Conservation (phyloP, 2,888 invertebrate species). For the Ormyrus nitidulus region DNA sequence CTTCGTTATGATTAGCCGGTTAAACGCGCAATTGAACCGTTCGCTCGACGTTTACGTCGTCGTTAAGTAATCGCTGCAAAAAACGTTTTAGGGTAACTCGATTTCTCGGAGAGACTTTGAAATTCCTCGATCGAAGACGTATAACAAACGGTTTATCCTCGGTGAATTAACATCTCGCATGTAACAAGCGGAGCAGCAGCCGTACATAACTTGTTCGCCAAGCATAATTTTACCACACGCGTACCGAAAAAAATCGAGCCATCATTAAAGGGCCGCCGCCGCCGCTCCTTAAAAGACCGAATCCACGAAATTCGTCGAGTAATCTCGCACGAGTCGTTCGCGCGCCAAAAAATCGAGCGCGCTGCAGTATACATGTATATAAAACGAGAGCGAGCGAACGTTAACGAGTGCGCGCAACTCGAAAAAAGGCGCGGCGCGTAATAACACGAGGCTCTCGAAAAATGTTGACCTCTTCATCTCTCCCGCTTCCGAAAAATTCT, state of each 20-base stretch:
- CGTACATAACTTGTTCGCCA: too few relatives aligned
- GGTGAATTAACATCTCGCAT: background rate
- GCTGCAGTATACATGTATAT: background rate
- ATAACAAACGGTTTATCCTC: background rate
- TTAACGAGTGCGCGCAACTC: slow-evolving; percentile 25
- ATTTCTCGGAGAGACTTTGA: too few relatives aligned
- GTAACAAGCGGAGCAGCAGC: too few relatives aligned
- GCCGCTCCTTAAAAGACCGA: background rate
- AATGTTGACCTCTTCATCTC: slow-evolving; percentile 41
- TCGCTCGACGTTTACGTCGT: too few relatives aligned
- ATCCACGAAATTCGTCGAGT: slow-evolving; percentile 20
- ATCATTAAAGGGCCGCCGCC: too few relatives aligned
- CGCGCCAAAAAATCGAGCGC: background rate
- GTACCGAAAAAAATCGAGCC: too few relatives aligned
- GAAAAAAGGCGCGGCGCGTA: slow-evolving; percentile 8
- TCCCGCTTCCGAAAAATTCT: background rate
- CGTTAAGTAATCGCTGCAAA: too few relatives aligned
- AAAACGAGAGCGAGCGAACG: slow-evolving; percentile 16
- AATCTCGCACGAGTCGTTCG: slow-evolving; percentile 26
- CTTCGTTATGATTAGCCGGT: background rate
- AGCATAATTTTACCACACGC: too few relatives aligned
- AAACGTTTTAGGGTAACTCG: too few relatives aligned
- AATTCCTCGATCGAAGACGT: background rate
- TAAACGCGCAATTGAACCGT: too few relatives aligned
- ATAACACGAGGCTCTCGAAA: slow-evolving; percentile 31